A percentile compares a stretch with the other conserved stretches of the same genome.
Conservation (phyloP, 2,888 invertebrate genomes). For the Rotaria socialis region DNA sequence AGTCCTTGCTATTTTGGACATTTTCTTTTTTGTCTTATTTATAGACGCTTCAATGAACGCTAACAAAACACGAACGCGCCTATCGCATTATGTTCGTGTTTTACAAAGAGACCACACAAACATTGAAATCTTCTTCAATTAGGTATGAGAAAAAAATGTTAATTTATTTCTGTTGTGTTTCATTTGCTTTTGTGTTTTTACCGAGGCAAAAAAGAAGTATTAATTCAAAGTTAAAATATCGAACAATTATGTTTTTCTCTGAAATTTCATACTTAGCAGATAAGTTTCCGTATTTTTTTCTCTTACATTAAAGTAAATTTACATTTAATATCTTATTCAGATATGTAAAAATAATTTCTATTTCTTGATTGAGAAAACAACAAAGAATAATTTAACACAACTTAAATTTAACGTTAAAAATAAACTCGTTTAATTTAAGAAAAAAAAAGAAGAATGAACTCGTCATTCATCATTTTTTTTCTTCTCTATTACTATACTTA, state of each 20-base stretch:
- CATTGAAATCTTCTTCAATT: neutral
- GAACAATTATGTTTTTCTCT: neutral
- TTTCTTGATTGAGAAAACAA: neutral
- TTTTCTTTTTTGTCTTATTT: slow-evolving; percentile 3
- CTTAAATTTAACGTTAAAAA: neutral
- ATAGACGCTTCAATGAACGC: slow-evolving; percentile 14
- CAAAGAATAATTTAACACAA: neutral
- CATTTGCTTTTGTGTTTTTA: neutral
- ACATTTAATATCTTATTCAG: neutral
- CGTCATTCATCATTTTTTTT: neutral
- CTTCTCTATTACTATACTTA: neutral
- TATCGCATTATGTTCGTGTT: slow-evolving; percentile 18
- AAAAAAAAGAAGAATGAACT: neutral
- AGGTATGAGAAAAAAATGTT: neutral
- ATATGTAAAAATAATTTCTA: neutral
- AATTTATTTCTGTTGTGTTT: neutral
- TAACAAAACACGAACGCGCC: slow-evolving; percentile 10
- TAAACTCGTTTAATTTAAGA: neutral
- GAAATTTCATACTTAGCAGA: neutral
- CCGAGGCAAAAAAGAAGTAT: neutral
- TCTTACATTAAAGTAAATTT: neutral
- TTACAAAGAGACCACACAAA: slow-evolving; percentile 15
- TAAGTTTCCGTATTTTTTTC: neutral
- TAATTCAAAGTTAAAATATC: neutral
- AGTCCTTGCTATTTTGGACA: neutral